Evolutionary conservation across 2,113 vertebrate genomes (phyloP).

Genomic region (Morone chrysops): DNA sequence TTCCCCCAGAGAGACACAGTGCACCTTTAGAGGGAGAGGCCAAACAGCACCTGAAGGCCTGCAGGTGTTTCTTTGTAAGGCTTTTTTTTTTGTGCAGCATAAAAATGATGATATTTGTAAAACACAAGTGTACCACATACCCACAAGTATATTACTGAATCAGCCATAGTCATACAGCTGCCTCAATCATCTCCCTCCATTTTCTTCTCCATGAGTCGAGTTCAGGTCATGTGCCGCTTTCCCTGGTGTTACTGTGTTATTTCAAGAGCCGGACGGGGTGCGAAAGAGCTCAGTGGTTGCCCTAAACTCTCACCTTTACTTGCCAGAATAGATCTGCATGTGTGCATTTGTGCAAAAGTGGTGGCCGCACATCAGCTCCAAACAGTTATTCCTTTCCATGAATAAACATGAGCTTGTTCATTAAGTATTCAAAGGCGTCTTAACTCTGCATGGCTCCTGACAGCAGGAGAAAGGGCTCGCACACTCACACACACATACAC

Average conservation of each 20-base stretch:
- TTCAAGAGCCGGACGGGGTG: conserved; percentile 25
- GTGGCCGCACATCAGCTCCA: conserved; percentile 44
- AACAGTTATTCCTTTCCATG: conserved; percentile 73
- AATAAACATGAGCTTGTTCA: conserved; percentile 81
- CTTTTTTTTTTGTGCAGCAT: conserved; percentile 10
- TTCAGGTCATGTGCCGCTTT: conserved; percentile 20
- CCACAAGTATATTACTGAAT: not conserved
- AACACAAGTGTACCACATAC: not conserved
- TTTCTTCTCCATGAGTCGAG: conserved; percentile 15
- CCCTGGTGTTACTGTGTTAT: conserved; percentile 33
- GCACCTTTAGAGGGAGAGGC: conserved; percentile 18
- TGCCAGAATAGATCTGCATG: conserved; percentile 37
- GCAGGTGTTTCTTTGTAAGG: conserved; percentile 8
- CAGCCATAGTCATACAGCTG: not conserved
- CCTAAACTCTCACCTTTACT: conserved; percentile 66
- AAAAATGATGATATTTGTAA: conserved; percentile 25
- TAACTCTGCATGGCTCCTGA: conserved; percentile 80
- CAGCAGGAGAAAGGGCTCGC: conserved; percentile 82
- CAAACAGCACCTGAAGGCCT: conserved; percentile 1
- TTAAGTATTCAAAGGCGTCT: conserved; percentile 82
- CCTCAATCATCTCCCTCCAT: not conserved
- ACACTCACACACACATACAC: conserved; percentile 32
- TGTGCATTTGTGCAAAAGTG: conserved; percentile 17
- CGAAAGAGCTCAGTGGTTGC: conserved; percentile 49
- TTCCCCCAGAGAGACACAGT: not conserved